A percentile compares a stretch with the other conserved stretches of the same genome.
phyloP scores from a whole-genome alignment of 2,888 invertebrate genomes.

The Andrena praecox region DNA sequence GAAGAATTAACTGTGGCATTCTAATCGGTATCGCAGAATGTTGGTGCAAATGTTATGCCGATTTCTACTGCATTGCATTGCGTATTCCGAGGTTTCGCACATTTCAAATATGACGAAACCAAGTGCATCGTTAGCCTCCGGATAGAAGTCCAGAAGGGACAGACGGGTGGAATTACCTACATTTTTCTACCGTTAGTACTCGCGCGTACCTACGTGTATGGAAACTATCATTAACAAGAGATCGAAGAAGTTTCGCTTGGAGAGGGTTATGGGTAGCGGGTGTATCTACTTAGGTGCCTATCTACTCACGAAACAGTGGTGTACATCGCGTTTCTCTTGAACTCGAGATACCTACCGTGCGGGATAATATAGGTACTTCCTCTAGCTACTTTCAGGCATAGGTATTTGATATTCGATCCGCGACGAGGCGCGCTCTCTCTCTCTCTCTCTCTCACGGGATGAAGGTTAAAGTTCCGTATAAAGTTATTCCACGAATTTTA shows the following conservation, averaged over 20 bases:
- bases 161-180: too few species aligned
- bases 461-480: constrained; percentile 58
- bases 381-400: constrained; percentile 35
- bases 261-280: not conserved
- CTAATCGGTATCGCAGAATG: constrained; percentile 8
- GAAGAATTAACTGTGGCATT: constrained; percentile 6
- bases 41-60: not conserved
- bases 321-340: constrained; percentile 7
- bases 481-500: constrained; percentile 81
- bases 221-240: too few species aligned
- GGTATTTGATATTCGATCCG: constrained; percentile 59
- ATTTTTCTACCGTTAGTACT: too few species aligned
- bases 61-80: too few species aligned
- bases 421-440: not conserved
- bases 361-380: constrained; percentile 21
- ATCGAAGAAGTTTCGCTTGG: constrained; percentile 3
- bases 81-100: constrained; percentile 8
- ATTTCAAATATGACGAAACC: not conserved
- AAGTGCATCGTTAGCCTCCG: not conserved
- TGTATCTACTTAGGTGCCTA: too few species aligned
- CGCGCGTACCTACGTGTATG: too few species aligned
- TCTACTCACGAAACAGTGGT: not conserved
- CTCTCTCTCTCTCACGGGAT: constrained; percentile 47
- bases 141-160: too few species aligned
- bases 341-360: constrained; percentile 2